Evolutionary conservation across 2,888 invertebrate species (phyloP), one percentile per base, ranked within the genome.

Genomic region (Bombylius discolor): DNA sequence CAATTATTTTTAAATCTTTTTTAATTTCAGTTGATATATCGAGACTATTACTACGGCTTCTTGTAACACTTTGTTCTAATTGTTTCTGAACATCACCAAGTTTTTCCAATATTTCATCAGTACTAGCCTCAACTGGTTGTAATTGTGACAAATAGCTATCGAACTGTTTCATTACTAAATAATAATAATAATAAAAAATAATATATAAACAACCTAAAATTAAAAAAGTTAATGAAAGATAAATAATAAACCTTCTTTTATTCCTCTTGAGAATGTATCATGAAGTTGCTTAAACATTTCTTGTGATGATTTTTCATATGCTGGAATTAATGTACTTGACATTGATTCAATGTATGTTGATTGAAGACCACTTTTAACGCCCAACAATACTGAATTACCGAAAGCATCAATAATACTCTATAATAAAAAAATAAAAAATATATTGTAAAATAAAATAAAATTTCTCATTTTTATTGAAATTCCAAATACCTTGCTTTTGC

Each of bases 201-300:
- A 5, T 44, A n/a, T n/a, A n/a, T 13, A 45, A 45, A n/a, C 4
- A n/a, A 14, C 4, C 5, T 36, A 4, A 3, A 36, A 8, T 36
- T 8, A 36, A 32, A 48, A 32, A 48, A 32, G 32, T 5, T 11
- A 42, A 11, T 11, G 1, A 31, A 5, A 23, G 31, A 39, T 50
- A 23, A 51, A 39, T 39, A 46, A 63, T 66, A 64, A 76, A 94
- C 94, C 93, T 75, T 96, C 94, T 69, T 85, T 86, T 8, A 94
- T 90, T 54, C 97, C 97, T 61, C 80, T 81, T 53, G 86, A 83
- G 75, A 96, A 97, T 23, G 87, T 82, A 52, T 89, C 87, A 70
- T 93, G 92, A 56, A 97, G 79, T 74, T 97, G 95, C 49, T 83
- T 80, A 70, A 95, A 93, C 80, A 97, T 87, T 67, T 83, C 83